phyloP scores from a whole-genome alignment of 2,113 vertebrate genomes.

The Tragelaphus buxtoni region DNA sequence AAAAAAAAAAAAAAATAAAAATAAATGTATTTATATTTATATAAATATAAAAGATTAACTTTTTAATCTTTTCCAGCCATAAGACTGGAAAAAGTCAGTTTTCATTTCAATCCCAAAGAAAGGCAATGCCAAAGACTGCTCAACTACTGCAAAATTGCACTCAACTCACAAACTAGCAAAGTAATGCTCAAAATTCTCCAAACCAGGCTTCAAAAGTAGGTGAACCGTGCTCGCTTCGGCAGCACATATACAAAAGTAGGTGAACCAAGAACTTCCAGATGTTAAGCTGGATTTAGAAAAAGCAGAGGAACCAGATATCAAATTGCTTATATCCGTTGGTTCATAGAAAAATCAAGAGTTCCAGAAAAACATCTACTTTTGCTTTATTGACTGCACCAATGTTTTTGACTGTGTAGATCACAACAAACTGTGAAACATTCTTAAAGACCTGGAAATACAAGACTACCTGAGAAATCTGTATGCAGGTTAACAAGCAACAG shows the following conservation, averaged over 20 bases:
- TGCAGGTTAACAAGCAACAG: not conserved
- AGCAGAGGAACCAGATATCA: not conserved
- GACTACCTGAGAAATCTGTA: not conserved
- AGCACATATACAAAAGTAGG: too few species aligned
- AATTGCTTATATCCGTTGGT: not conserved
- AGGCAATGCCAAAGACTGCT: not conserved
- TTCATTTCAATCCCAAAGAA: not conserved
- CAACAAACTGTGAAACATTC: not conserved
- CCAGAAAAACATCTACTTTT: not conserved
- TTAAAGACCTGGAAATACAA: not conserved
- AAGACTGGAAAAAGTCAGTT: not conserved
- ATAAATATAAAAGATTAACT: too few species aligned
- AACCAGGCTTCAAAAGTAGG: not conserved
- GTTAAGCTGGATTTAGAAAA: not conserved
- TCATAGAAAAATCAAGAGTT: not conserved
- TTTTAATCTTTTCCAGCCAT: not conserved
- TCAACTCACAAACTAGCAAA: not conserved
- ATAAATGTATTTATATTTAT: too few species aligned
- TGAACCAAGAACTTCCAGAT: not conserved
- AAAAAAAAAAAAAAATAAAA: too few species aligned
- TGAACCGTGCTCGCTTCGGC: too few species aligned
- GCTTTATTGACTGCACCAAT: not conserved
- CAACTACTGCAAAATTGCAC: not conserved
- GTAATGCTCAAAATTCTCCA: not conserved
- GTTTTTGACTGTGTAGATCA: not conserved